Evolutionary conservation across 1,140 invertebrate species (phyloP).

Genomic region (Philopotamus ludificatus): DNA sequence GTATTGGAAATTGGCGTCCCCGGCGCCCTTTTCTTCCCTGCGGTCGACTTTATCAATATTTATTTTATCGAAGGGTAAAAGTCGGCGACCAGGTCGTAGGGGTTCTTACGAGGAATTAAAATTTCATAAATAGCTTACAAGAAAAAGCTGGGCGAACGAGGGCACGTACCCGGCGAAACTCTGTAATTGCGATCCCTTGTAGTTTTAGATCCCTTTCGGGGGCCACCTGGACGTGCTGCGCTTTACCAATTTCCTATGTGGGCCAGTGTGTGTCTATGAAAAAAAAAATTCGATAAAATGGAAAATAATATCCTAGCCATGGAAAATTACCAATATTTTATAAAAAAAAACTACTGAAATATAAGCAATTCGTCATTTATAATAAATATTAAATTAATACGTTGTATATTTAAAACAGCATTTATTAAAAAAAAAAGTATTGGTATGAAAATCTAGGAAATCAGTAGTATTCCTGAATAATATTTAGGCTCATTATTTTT

Average conservation of each 20-base stretch:
- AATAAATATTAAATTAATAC: too few species aligned
- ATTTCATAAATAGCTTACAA: constrained; percentile 29
- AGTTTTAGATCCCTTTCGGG: constrained; percentile 33
- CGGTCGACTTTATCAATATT: neutral
- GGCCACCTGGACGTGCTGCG: constrained; percentile 5
- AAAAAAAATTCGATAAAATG: neutral
- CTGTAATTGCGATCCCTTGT: constrained; percentile 38
- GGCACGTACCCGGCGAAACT: constrained; percentile 28
- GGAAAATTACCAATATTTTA: too few species aligned
- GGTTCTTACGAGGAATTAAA: constrained; percentile 25
- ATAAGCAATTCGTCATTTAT: too few species aligned
- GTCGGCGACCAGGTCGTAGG: neutral
- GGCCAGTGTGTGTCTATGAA: neutral
- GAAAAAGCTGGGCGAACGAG: constrained; percentile 24
- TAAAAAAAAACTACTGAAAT: too few species aligned
- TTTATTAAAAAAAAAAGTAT: too few species aligned
- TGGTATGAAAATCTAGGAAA: too few species aligned
- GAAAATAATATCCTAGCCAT: neutral
- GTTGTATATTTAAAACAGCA: too few species aligned
- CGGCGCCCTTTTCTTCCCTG: neutral
- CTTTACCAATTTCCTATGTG: neutral
- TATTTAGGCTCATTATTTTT: too few species aligned
- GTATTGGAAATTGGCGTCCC: neutral
- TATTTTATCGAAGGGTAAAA: constrained; percentile 2
- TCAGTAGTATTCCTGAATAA: too few species aligned